phyloP scores from a whole-genome alignment of 2,113 vertebrate genomes.

The Taurulus bubalis region DNA sequence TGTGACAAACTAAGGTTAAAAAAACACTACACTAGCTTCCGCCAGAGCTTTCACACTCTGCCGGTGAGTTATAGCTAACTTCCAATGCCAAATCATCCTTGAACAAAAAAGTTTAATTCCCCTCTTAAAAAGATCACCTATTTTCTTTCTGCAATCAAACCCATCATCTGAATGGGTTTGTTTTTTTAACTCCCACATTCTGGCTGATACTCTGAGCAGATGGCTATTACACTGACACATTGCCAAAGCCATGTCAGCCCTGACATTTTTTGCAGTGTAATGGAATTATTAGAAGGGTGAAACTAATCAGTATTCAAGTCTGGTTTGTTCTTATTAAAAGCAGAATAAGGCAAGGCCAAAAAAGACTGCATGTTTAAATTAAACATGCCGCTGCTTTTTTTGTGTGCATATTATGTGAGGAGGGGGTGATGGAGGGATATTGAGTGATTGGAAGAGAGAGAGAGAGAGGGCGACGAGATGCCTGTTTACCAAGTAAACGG shows the following conservation, averaged over 20 bases:
- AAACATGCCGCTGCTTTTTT: background rate
- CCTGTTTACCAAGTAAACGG: background rate
- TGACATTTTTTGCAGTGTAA: conserved; percentile 23
- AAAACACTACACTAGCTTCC: too few relatives aligned
- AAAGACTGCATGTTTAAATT: background rate
- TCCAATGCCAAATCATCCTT: background rate
- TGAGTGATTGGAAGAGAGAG: background rate
- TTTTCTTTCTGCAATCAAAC: background rate
- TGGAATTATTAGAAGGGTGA: conserved; percentile 19
- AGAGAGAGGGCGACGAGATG: too few relatives aligned
- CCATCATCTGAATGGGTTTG: background rate
- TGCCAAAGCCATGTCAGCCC: conserved; percentile 2
- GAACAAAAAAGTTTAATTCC: background rate
- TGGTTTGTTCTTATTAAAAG: conserved; percentile 27
- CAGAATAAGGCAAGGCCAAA: background rate
- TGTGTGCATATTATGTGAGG: background rate
- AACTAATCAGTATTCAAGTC: conserved; percentile 28
- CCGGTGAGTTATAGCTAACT: background rate
- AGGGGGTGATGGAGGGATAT: background rate
- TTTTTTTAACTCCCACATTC: background rate
- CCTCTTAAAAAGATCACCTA: background rate
- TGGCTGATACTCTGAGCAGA: conserved; percentile 23
- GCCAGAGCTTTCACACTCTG: background rate
- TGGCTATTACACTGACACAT: conserved; percentile 15
- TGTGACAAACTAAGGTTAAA: too few relatives aligned